Conservation (phyloP, 2,888 invertebrate genomes). For the Candidula unifasciata region DNA sequence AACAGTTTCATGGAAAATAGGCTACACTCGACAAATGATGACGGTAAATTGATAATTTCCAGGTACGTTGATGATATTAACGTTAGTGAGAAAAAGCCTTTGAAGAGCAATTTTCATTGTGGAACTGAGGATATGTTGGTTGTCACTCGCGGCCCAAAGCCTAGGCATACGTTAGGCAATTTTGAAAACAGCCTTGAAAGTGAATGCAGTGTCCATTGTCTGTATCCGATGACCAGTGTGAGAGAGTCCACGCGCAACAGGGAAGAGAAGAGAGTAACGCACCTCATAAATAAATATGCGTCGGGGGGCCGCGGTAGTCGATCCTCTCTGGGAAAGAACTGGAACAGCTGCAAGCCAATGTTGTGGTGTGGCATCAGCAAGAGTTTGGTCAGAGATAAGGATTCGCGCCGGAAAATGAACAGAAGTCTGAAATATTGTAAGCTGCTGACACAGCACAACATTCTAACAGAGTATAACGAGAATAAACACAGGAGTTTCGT, state of each 20-base stretch:
- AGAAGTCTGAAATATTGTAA: constrained; percentile 4
- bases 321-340: constrained; percentile 7
- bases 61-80: not conserved
- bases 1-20: not conserved
- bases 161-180: not conserved
- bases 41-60: not conserved
- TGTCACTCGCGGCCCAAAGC: not conserved
- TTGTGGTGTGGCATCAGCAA: constrained; percentile 7
- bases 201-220: not conserved
- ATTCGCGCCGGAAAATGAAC: not conserved
- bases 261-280: constrained; percentile 25
- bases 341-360: constrained; percentile 7
- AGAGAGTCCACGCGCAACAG: not conserved
- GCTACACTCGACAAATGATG: not conserved
- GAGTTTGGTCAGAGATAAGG: not conserved
- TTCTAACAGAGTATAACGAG: too few species aligned
- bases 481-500: too few species aligned
- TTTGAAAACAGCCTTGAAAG: not conserved
- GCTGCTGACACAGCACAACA: not conserved
- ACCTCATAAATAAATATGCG: constrained; percentile 30
- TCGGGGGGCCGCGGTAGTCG: not conserved
- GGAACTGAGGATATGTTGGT: not conserved
- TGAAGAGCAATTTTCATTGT: not conserved
- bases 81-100: not conserved
- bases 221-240: not conserved